A percentile compares a stretch with the other conserved stretches of the same genome.
Conservation (phyloP, 2,797 vertebrate genomes). For the Platyrinchus mystaceus region DNA sequence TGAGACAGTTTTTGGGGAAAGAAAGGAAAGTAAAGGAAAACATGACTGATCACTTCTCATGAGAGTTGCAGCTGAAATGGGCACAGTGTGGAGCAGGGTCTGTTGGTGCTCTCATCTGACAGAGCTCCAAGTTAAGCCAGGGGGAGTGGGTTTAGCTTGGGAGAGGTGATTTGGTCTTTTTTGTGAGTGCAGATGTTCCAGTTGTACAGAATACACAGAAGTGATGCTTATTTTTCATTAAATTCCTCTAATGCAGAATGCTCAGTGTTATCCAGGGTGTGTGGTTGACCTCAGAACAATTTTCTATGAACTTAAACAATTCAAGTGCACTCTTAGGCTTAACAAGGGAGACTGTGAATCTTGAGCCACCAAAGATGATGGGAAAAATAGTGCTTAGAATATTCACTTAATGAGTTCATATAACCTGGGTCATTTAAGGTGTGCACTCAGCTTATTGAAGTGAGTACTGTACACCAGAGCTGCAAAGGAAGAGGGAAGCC, state of each 20-base stretch:
- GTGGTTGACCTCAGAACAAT: background rate
- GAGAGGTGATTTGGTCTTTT: background rate
- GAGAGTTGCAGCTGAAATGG: background rate
- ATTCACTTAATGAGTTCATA: background rate
- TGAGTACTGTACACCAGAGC: background rate
- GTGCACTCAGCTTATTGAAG: background rate
- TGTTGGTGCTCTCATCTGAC: background rate
- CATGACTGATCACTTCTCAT: accelerated
- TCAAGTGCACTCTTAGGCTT: background rate
- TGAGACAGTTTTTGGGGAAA: background rate
- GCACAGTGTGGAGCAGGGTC: background rate
- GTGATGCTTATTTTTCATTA: background rate
- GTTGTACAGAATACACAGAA: background rate
- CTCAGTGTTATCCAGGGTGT: background rate
- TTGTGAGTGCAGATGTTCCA: background rate
- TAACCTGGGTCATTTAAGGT: background rate
- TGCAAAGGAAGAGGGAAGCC: background rate
- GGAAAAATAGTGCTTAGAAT: background rate
- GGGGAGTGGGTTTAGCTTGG: background rate
- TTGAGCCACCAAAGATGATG: background rate
- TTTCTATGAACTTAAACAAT: background rate
- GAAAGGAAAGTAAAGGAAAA: background rate
- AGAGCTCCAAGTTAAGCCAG: background rate
- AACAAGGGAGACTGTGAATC: background rate
- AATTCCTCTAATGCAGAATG: background rate